These are phyloP conservation scores for Tetrax tetrax DNA, from an alignment of 2,113 vertebrate species.

Conservation along the genomic window DNA sequence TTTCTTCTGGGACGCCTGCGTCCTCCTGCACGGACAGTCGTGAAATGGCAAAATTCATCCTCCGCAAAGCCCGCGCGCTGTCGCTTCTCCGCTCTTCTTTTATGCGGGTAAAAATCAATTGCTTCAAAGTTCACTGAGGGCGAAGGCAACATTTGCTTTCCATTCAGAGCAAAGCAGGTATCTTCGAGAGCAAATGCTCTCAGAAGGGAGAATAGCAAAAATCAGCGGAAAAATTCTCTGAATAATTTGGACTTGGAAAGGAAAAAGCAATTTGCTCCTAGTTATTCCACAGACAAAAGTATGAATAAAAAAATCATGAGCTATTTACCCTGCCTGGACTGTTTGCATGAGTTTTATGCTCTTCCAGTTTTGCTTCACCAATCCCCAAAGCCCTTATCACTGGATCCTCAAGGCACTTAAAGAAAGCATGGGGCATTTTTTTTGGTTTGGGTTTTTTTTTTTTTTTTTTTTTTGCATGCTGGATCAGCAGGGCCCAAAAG, in stretches of 20 bases:
- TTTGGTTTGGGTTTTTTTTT: not conserved
- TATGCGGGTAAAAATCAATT: constrained; percentile 29
- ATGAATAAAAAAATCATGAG: constrained; percentile 39
- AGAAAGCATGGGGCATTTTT: not conserved
- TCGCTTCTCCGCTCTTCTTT: constrained; percentile 15
- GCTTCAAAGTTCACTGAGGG: constrained; percentile 46
- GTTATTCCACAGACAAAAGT: constrained; percentile 61
- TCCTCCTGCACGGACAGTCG: not conserved
- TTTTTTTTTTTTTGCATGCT: not conserved
- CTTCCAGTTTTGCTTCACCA: constrained; percentile 9
- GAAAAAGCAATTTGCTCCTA: constrained; percentile 59
- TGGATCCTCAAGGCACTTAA: not conserved
- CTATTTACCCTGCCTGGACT: constrained; percentile 51
- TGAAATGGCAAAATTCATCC: not conserved
- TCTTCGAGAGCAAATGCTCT: not conserved
- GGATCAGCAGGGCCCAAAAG: constrained; percentile 11
- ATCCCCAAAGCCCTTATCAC: constrained; percentile 14
- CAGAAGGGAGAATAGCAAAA: constrained; percentile 34
- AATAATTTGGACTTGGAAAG: constrained; percentile 39
- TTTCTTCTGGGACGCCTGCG: not conserved
- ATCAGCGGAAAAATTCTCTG: constrained; percentile 51
- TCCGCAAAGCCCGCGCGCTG: not conserved
- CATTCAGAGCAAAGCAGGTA: constrained; percentile 4
- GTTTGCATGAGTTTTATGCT: constrained; percentile 26
- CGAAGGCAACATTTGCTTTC: constrained; percentile 54